Base-by-base conservation (phyloP, 2,888 invertebrate species). In the Eulithis testata region DNA sequence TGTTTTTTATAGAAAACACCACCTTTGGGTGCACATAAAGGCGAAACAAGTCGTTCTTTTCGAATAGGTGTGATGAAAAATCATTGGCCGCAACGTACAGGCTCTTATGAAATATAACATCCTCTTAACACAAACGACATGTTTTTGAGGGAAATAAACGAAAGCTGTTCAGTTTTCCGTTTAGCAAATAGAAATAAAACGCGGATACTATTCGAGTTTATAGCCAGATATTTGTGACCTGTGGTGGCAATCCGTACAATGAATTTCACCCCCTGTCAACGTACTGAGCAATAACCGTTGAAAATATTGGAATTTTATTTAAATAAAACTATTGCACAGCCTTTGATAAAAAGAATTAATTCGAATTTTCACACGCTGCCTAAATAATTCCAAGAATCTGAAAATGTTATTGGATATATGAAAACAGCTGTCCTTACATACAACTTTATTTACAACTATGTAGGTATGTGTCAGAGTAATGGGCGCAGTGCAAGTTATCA, bases 221-320 rank as follows among this genome's bases (percentile, higher is more conserved):
- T 66, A 43, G 57, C 31, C 60, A 62, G 63, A 70, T 61, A 64
- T 63, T 63, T 57, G 68, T 60, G 52, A 63, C 64, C 45, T 52
- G 52, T 52, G 63, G 69, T 68, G 63, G 64, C 53, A 62, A 49
- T 60, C 60, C 66, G 52, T 69, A 75, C 80, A 80, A 81, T 80
- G 77, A 79, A 84, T 83, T 78, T 76, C 71, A 73, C 81, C 75
- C 81, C 78, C 74, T 83, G 81, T 82, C 78, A 75, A 73, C 74
- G 79, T 81, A 77, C 73, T 73, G 78, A 80, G 78, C 80, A 76
- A 76, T 81, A 79, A 82, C 76, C 78, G 81, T 78, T 79, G 71
- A 84, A 87, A 85, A 83, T 84, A 87, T 88, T 82, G 83, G 81
- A 78, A 78, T 84, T 87, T 87, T 86, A 86, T 88, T 88, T 82